These are phyloP conservation scores for Brachycybe producta DNA, from an alignment of 2,888 invertebrate genomes.

Conservation along the genomic window DNA sequence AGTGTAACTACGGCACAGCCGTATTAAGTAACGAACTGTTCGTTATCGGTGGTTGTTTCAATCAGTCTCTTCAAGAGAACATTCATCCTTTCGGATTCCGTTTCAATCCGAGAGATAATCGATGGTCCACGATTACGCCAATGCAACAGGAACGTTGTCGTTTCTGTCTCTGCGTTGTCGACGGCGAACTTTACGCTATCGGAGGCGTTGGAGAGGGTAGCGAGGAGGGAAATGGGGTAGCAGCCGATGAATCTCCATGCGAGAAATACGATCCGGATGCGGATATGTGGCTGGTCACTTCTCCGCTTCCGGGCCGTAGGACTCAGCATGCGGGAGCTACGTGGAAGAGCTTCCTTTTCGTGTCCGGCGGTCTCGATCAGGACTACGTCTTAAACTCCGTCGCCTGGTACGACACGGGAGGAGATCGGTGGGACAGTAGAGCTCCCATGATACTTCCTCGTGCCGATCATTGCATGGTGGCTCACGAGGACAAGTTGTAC, in stretches of 20 bases:
- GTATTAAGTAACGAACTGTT: conserved; percentile 54
- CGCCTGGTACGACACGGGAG: conserved; percentile 41
- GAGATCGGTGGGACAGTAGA: conserved; percentile 43
- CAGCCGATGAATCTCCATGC: conserved; percentile 37
- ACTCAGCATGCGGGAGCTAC: conserved; percentile 47
- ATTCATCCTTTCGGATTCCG: conserved; percentile 59
- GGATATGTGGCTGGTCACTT: conserved; percentile 44
- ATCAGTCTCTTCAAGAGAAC: conserved; percentile 51
- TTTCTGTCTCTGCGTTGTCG: conserved; percentile 49
- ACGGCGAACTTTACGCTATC: conserved; percentile 44
- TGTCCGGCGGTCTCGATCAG: conserved; percentile 45
- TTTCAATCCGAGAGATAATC: conserved; percentile 45
- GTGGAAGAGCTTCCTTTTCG: conserved; percentile 35
- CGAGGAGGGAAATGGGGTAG: conserved; percentile 37
- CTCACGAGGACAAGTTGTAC: conserved; percentile 43
- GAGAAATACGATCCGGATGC: conserved; percentile 47
- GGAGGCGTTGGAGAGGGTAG: conserved; percentile 47
- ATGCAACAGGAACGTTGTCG: conserved; percentile 52
- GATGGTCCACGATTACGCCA: conserved; percentile 54
- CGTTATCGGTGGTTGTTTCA: conserved; percentile 57
- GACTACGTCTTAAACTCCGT: conserved; percentile 40
- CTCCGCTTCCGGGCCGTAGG: conserved; percentile 43
- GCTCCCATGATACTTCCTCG: conserved; percentile 46
- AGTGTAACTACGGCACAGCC: conserved; percentile 57
- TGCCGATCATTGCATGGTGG: conserved; percentile 51